These are phyloP conservation scores for Oeneis ivallda DNA, from an alignment of 2,888 invertebrate species.

Conservation along the genomic window DNA sequence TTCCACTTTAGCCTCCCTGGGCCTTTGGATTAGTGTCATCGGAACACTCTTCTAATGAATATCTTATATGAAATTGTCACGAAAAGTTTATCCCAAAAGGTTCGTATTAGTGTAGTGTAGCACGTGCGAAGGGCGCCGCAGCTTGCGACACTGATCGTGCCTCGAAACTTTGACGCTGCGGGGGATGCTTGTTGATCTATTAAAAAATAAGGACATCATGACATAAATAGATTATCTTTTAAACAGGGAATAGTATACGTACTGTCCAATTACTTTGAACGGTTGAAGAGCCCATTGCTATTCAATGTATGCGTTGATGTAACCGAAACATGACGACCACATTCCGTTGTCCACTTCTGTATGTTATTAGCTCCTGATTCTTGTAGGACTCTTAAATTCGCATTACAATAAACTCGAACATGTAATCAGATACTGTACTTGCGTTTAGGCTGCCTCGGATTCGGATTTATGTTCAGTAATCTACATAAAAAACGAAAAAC, in stretches of 20 bases:
- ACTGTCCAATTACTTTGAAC: slow-evolving; percentile 58
- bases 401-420: slow-evolving; percentile 43
- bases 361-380: slow-evolving; percentile 62
- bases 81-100: slow-evolving; percentile 23
- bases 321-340: slow-evolving; percentile 80
- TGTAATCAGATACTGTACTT: slow-evolving; percentile 45
- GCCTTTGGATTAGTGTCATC: slow-evolving; percentile 71
- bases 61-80: slow-evolving; percentile 14
- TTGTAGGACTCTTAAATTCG: slow-evolving; percentile 21
- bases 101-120: slow-evolving; percentile 45
- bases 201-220: slow-evolving; percentile 81
- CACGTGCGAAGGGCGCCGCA: slow-evolving; percentile 74
- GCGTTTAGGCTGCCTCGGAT: slow-evolving; percentile 46
- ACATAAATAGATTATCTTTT: slow-evolving; percentile 78
- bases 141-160: slow-evolving; percentile 70
- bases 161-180: slow-evolving; percentile 71
- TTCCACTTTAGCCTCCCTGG: slow-evolving; percentile 51
- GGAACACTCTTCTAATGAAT: slow-evolving; percentile 13
- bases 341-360: slow-evolving; percentile 73
- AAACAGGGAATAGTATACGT: slow-evolving; percentile 58
- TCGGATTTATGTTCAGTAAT: slow-evolving; percentile 60
- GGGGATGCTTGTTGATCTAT: slow-evolving; percentile 80
- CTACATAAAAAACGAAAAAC: slow-evolving; percentile 72
- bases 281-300: slow-evolving; percentile 49
- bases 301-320: slow-evolving; percentile 70